Conservation (phyloP, 2,888 invertebrate genomes). For the Carpatolechia fugitivella region DNA sequence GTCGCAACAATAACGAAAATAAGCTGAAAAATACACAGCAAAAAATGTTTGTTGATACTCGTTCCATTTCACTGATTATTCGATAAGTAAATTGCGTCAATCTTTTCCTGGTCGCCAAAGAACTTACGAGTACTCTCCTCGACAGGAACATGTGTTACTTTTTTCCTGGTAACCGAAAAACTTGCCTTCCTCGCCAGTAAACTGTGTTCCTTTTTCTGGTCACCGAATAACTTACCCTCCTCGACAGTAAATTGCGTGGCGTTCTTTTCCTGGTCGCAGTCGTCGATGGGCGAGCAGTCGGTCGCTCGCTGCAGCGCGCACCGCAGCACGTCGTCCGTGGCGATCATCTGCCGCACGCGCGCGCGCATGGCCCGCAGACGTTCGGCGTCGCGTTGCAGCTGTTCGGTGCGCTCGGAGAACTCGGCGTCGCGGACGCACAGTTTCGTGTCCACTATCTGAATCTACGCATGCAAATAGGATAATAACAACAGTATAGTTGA, state of each 20-base stretch:
- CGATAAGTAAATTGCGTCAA: too few species aligned
- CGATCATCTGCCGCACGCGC: constrained; percentile 51
- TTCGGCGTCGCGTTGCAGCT: constrained; percentile 43
- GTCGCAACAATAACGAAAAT: too few species aligned
- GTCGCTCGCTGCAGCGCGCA: constrained; percentile 34
- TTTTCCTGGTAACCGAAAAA: too few species aligned
- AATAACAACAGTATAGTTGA: not conserved
- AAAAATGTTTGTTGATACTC: too few species aligned
- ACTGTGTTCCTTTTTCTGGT: too few species aligned
- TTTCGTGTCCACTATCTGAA: constrained; percentile 61
- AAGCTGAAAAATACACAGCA: too few species aligned
- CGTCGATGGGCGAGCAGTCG: constrained; percentile 31
- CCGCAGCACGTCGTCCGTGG: constrained; percentile 43
- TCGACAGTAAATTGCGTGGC: constrained; percentile 31
- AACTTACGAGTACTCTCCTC: too few species aligned
- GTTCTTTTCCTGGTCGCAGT: constrained; percentile 15
- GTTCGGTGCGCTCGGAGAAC: constrained; percentile 46
- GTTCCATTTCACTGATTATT: too few species aligned
- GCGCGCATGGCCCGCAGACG: constrained; percentile 46
- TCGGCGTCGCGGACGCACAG: constrained; percentile 55
- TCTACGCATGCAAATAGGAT: constrained; percentile 32
- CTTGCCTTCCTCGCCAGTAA: too few species aligned
- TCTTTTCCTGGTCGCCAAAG: too few species aligned
- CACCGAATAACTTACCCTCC: constrained; percentile 37
- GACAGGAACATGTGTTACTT: too few species aligned